Base-by-base conservation (phyloP, 1,140 invertebrate genomes). In the Ips nitidus region DNA sequence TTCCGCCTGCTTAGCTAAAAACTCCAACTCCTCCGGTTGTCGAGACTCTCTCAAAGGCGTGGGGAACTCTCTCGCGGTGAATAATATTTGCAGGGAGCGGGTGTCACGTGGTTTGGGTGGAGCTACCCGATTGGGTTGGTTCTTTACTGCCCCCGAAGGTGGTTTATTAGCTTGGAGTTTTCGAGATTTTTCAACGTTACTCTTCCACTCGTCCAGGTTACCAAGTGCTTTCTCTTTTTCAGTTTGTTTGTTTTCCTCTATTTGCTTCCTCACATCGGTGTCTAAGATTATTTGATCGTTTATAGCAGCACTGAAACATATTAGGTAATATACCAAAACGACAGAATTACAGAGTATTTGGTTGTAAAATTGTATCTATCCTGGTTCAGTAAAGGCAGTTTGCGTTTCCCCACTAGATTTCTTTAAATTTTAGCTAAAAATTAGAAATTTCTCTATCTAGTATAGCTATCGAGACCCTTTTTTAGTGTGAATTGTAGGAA, bases 1-100 rank as follows among this genome's bases (percentile, higher is more conserved):
- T 78, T 91, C 86, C 2, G 87, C 88, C 79, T 94, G 89, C 79
- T 94, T 94, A 52, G 85, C 84, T 6, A 95, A 79, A 91, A 91
- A 95, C 84, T 91, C 88, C 75, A 91, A 84, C 82, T 95, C 94
- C 76, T 91, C 86, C 1, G 81, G 77, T 8, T 85, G 83, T 67
- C 84, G 84, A 3, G 92, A 94, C 80, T 95, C 93, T 77, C 94
- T 82, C 37, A 86, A 88, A 1, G 94, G 92, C 6, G 94, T 95
- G 2, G 91, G 90, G 80, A 95, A 94, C 53, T 85, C 84, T 66
- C 93, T 81, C 6, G 88, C 86, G 1, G 92, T 93, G 77, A 94
- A 94, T 41, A 80, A 85, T 7, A 94, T 85, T 64, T 86, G 81
- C 52, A 94, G 86, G 37, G 82, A 82, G 40, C 83, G 84, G 59